Evolutionary conservation across 2,888 invertebrate species (phyloP), one percentile per base, ranked within the genome.

Genomic region (Anodontia alba): DNA sequence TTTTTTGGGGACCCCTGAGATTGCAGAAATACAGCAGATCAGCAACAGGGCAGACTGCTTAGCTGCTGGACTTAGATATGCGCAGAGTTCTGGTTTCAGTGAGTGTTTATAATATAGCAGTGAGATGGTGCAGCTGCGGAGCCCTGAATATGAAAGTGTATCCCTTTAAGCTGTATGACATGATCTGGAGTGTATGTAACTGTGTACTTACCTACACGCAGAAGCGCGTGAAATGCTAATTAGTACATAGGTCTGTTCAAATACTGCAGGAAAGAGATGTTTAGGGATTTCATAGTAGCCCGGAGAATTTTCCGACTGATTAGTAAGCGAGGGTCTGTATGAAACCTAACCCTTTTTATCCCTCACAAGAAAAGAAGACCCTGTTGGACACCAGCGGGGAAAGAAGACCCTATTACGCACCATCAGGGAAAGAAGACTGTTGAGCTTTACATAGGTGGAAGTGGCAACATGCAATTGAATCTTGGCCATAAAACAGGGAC

Each of bases 171-270:
- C 23, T 26, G 23, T 3, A 62, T 31, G 31, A 62, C 33, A 62
- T 62, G 62, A 10, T 31, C 62, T 33, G 62, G 33, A 10, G 62
- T 10, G 33, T 62, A 31, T 33, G 62, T 62, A 3, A 62, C 33
- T 54, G 54, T 54, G 26, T 54, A 54, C 23, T 54, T 26, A 3
- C 26, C 54, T 54, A 54, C 62, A 1, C 62, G 31, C 7, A 62
- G 62, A 17, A 33, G 62, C 10, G 51, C 81, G 57, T 68, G 71
- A 54, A 82, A 82, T 15, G 79, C 78, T 20, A 74, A 15, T 0
- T 51, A 51, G 33, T 73, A 80, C 76, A 80, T 76, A 8, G 79
- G 33, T 17, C 71, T 12, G 17, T 73, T 36, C 33, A 62, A 33
- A 20, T 7, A 33, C 62, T 33, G 62, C n/a, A n/a, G n/a, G n/a